Evolutionary conservation across 2,113 vertebrate species (phyloP).

Genomic region (Pelecanus crispus): DNA sequence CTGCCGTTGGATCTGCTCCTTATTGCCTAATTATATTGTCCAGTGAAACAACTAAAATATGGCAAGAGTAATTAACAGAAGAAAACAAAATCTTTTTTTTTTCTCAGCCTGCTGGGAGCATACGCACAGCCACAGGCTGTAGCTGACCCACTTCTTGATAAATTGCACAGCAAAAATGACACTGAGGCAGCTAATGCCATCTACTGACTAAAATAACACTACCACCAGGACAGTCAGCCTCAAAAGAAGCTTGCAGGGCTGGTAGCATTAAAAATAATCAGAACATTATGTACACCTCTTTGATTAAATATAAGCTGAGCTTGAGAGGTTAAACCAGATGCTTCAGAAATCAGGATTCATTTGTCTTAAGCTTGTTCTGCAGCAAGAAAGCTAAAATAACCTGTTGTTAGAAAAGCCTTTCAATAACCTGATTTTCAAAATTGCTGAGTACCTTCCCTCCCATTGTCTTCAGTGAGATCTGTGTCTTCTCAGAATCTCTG

Average conservation of each 20-base stretch:
- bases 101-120: conserved; percentile 5
- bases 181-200: conserved; percentile 45
- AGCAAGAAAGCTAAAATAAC: background rate
- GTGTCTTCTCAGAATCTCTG: background rate
- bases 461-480: background rate
- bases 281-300: background rate
- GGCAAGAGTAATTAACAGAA: conserved; percentile 26
- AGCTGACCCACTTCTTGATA: conserved; percentile 50
- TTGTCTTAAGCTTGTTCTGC: background rate
- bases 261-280: background rate
- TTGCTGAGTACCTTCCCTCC: background rate
- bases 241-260: background rate
- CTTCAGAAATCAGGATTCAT: conserved; percentile 10
- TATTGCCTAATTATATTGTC: conserved; percentile 13
- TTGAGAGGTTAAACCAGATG: background rate
- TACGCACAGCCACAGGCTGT: conserved; percentile 13
- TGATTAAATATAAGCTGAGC: background rate
- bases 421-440: background rate
- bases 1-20: background rate
- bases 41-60: conserved; percentile 27
- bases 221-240: background rate
- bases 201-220: conserved; percentile 46
- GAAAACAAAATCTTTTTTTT: background rate
- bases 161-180: background rate
- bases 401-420: background rate